These are phyloP conservation scores for Acanthochromis polyacanthus DNA, from an alignment of 2,113 vertebrate genomes.

Conservation along the genomic window DNA sequence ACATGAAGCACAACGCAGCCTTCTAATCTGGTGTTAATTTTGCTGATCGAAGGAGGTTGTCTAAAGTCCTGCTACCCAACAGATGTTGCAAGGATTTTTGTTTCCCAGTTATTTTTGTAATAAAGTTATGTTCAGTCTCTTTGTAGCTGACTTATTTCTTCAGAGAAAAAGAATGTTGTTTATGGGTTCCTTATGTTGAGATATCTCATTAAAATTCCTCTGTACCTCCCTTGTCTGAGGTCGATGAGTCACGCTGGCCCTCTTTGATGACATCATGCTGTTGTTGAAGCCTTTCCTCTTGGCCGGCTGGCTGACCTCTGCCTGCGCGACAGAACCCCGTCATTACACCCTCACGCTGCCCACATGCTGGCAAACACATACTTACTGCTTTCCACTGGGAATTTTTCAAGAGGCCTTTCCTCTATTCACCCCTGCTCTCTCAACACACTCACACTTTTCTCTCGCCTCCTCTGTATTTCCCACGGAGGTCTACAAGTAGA, in stretches of 20 bases:
- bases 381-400: constrained; percentile 67
- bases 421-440: constrained; percentile 54
- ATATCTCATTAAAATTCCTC: constrained; percentile 76
- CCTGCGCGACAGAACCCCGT: constrained; percentile 73
- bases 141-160: constrained; percentile 53
- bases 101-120: constrained; percentile 35
- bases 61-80: background rate
- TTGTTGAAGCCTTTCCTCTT: constrained; percentile 69
- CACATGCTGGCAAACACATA: constrained; percentile 69
- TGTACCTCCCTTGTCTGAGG: constrained; percentile 71
- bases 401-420: constrained; percentile 48
- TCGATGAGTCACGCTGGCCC: constrained; percentile 78
- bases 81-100: constrained; percentile 5
- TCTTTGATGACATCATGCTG: constrained; percentile 85
- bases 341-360: constrained; percentile 78
- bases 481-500: constrained; percentile 50
- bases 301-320: constrained; percentile 76
- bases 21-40: constrained; percentile 29
- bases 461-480: constrained; percentile 67
- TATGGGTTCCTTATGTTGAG: constrained; percentile 67
- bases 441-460: constrained; percentile 53
- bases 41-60: constrained; percentile 21
- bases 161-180: constrained; percentile 61
- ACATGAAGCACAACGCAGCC: constrained; percentile 12
- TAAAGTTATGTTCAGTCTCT: constrained; percentile 39